These are phyloP conservation scores for Caerostris extrusa DNA, from an alignment of 1,140 invertebrate species.

Conservation along the genomic window DNA sequence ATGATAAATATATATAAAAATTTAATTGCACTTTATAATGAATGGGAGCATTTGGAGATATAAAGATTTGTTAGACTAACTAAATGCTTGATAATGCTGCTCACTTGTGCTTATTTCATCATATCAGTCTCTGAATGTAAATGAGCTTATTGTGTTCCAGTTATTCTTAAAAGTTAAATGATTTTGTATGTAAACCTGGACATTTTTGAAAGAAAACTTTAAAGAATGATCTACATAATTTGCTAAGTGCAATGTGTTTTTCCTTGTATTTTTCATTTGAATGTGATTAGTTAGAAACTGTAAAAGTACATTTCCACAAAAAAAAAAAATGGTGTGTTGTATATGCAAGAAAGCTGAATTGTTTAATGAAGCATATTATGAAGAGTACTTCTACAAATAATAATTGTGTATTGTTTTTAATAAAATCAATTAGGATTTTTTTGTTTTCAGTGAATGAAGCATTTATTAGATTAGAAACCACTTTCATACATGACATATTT, in stretches of 20 bases:
- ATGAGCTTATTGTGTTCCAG: constrained; percentile 62
- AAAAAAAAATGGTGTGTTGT: too few species aligned
- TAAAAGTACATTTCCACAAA: too few species aligned
- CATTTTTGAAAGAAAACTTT: constrained; percentile 48
- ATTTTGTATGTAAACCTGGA: constrained; percentile 26
- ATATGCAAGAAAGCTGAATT: not conserved
- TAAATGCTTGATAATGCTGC: constrained; percentile 18
- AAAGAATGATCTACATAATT: constrained; percentile 18
- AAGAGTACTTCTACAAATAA: not conserved
- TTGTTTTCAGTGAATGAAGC: not conserved
- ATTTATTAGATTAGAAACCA: not conserved
- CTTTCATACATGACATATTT: not conserved
- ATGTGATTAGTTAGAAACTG: not conserved
- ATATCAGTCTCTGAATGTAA: constrained; percentile 53
- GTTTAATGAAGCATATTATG: not conserved
- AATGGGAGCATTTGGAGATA: not conserved
- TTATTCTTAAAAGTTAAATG: constrained; percentile 38
- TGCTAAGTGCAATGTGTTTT: not conserved
- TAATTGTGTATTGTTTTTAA: constrained; percentile 11
- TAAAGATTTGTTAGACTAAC: not conserved
- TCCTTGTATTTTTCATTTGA: constrained; percentile 3
- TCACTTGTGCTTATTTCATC: constrained; percentile 57
- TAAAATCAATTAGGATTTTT: not conserved
- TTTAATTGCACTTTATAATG: not conserved
- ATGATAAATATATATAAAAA: not conserved